Evolutionary conservation across 1,140 invertebrate species (phyloP).

Genomic region (Neomicropteryx cornuta): DNA sequence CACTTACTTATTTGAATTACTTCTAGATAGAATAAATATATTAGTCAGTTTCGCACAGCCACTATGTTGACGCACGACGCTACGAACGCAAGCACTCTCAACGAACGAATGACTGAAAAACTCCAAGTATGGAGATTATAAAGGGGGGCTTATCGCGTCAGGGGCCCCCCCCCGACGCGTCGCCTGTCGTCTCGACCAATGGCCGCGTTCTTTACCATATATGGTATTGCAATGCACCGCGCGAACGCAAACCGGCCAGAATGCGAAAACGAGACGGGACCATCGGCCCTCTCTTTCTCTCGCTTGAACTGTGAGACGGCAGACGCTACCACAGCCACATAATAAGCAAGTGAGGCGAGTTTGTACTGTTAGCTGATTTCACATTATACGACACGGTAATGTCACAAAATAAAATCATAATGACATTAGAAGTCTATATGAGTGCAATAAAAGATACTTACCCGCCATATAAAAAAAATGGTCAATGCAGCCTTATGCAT

Average conservation of each 20-base stretch:
- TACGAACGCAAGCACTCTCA: constrained; percentile 8
- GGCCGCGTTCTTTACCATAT: constrained; percentile 29
- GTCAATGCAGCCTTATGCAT: no score
- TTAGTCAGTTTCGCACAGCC: constrained; percentile 12
- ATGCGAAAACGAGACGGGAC: constrained; percentile 1
- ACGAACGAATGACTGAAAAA: constrained; percentile 12
- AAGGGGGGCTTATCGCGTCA: constrained; percentile 16
- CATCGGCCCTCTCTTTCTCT: neutral
- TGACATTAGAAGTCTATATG: no score
- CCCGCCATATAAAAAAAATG: no score
- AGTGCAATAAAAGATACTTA: no score
- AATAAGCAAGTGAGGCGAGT: no score
- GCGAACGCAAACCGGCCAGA: neutral
- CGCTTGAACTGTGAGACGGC: neutral
- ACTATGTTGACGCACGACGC: constrained; percentile 8
- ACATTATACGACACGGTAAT: no score
- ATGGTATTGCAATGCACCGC: constrained; percentile 27
- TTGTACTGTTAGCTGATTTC: no score
- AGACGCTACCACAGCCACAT: no score
- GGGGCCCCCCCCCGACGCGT: constrained; percentile 11
- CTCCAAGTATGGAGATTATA: constrained; percentile 12
- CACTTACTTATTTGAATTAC: no score
- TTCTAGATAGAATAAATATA: no score
- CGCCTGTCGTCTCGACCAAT: constrained; percentile 26
- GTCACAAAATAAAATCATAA: no score